A percentile compares a stretch with the other conserved stretches of the same genome.
phyloP scores from a whole-genome alignment of 64 coral and sea anemone species.

The Pachyseris speciosa region DNA sequence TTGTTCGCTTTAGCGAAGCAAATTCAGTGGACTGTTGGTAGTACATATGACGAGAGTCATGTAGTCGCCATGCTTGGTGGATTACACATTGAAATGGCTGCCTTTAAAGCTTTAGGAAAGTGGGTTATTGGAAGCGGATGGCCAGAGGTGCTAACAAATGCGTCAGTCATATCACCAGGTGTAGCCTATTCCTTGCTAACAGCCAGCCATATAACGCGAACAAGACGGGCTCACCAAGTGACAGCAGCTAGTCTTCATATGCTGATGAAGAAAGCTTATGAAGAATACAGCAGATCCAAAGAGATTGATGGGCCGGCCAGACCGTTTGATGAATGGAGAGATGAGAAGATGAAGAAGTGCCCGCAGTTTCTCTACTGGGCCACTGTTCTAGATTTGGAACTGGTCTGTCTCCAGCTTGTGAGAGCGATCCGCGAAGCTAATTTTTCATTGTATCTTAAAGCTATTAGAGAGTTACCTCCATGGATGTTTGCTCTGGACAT shows the following conservation, averaged over 20 bases:
- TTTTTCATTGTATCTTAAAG: slow-evolving; percentile 54
- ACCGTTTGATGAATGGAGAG: slow-evolving; percentile 44
- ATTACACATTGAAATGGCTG: slow-evolving; percentile 57
- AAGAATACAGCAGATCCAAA: background rate
- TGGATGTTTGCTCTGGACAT: slow-evolving; percentile 40
- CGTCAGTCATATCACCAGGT: background rate
- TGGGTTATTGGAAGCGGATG: slow-evolving; percentile 43
- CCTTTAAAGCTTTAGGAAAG: slow-evolving; percentile 46
- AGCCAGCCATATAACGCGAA: slow-evolving; percentile 13
- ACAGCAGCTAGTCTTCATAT: slow-evolving; percentile 65
- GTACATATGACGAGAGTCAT: slow-evolving; percentile 5
- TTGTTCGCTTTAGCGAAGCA: slow-evolving; percentile 65
- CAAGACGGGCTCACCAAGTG: slow-evolving; percentile 53
- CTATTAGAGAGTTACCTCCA: slow-evolving; percentile 34
- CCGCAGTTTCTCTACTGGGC: slow-evolving; percentile 57
- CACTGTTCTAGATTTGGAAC: slow-evolving; percentile 43
- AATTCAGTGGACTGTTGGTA: slow-evolving; percentile 38
- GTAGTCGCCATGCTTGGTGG: slow-evolving; percentile 50
- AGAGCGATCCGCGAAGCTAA: slow-evolving; percentile 44
- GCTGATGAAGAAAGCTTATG: slow-evolving; percentile 41
- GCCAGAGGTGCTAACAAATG: slow-evolving; percentile 9
- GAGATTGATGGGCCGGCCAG: background rate
- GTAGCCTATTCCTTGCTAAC: slow-evolving; percentile 47
- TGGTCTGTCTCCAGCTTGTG: slow-evolving; percentile 40
- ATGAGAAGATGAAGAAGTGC: background rate